Evolutionary conservation across 2,113 vertebrate species (phyloP), one percentile per base, ranked within the genome.

Genomic region (Lipophrys pholis): DNA sequence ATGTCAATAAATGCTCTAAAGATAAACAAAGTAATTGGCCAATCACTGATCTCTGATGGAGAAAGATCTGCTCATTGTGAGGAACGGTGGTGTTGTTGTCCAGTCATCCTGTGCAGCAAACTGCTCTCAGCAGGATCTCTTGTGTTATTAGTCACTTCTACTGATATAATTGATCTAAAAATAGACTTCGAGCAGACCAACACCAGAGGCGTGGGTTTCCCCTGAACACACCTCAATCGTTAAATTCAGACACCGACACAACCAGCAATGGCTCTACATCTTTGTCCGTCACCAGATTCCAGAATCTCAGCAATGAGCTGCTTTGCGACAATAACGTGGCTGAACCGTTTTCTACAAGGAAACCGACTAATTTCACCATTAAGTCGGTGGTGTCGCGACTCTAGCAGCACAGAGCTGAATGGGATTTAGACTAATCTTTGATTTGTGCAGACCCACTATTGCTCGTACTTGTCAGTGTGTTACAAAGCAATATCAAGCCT

Each of bases 131-230:
- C 35, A 72, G 17, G 8, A 48, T 16, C 35, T 72, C 6, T 1
- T 40, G 63, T 59, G 54, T 30, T 17, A 76, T 46, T 65, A 57
- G 2, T 85, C 52, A 67, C 5, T 48, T 43, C 43, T 53, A 57
- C 51, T 77, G 36, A 78, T 69, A 69, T 85, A 16, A 84, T 68
- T 72, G 50, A 30, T 2, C 67, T 67, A 75, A 54, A 73, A 83
- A 78, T 71, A 83, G 21, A 36, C 2, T 11, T 1, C 40, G 11
- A 75, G 69, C 49, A 82, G 52, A 64, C 53, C 36, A 1, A 61
- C 7, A 61, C 2, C 36, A 79, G 69, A 58, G 53, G 12, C 63
- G n/a, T 83, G 89, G 86, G 83, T 74, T 91, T 91, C 87, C 90
- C 90, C 86, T 73, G 14, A 84, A 75, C 78, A 78, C 74, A 73